Percentiles rank a stretch among this genome's conserved stretches.
Evolutionary conservation across 2,113 vertebrate species (phyloP).

Genomic region (Nothocercus nigrocapillus): DNA sequence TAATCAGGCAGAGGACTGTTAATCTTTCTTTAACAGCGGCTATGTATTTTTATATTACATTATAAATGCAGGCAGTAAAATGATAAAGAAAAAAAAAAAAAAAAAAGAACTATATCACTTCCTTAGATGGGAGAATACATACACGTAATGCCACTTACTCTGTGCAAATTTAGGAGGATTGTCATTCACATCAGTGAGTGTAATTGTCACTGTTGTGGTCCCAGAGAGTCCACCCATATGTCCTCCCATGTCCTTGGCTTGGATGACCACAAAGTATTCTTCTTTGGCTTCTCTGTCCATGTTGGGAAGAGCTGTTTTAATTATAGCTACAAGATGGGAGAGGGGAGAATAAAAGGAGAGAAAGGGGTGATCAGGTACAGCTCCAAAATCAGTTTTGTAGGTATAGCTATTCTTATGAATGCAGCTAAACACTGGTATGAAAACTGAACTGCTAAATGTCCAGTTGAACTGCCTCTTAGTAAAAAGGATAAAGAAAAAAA

Average conservation of each 20-base stretch:
- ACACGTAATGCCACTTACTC: conserved; percentile 81
- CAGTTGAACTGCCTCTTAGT: background rate
- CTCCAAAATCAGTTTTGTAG: background rate
- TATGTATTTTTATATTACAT: background rate
- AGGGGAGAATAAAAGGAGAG: background rate
- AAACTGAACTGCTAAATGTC: background rate
- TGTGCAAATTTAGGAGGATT: conserved; percentile 98
- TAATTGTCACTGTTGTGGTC: conserved; percentile 95
- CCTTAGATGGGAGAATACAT: background rate
- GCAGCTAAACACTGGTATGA: background rate
- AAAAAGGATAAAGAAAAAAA: background rate
- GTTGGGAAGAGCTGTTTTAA: conserved; percentile 95
- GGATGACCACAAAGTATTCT: conserved; percentile 96
- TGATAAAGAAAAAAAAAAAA: background rate
- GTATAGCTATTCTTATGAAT: background rate
- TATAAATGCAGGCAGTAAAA: background rate
- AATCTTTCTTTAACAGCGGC: background rate
- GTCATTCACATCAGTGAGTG: conserved; percentile 95
- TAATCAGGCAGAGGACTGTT: background rate
- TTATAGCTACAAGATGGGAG: conserved; percentile 83
- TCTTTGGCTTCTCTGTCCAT: conserved; percentile 99
- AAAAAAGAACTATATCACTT: background rate
- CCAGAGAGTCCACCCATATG: conserved; percentile 97
- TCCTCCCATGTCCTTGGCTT: conserved; percentile 99
- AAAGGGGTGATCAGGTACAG: conserved; percentile 1